Conservation (phyloP, 2,797 vertebrate genomes). For the Chiroxiphia lanceolata region DNA sequence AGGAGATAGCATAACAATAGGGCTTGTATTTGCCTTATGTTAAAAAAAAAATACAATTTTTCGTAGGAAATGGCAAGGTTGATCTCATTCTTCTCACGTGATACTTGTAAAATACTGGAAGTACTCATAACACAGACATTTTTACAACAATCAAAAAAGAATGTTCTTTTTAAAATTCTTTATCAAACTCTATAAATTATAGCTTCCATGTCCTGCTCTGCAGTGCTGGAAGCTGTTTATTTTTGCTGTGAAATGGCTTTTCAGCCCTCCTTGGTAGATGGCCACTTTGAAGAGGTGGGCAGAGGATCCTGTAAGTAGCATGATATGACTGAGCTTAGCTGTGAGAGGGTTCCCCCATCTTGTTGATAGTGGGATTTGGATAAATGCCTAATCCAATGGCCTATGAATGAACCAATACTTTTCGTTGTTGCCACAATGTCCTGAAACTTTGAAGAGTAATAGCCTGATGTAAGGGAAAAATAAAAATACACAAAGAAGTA, state of each 20-base stretch:
- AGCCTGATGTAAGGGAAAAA: not conserved
- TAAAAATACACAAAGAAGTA: not conserved
- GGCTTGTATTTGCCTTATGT: not conserved
- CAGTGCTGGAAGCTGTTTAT: not conserved
- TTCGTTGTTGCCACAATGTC: not conserved
- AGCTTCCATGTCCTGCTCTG: not conserved
- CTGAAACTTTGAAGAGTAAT: not conserved
- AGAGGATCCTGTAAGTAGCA: not conserved
- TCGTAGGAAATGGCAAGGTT: not conserved
- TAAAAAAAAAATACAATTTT: not conserved
- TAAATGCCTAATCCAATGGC: not conserved
- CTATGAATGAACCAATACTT: not conserved
- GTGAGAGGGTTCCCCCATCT: not conserved
- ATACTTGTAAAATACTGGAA: not conserved
- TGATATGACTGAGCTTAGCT: fast-evolving
- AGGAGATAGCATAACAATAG: not conserved
- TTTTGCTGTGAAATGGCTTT: not conserved
- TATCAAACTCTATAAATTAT: not conserved
- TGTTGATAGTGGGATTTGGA: not conserved
- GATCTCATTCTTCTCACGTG: not conserved
- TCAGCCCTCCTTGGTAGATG: not conserved
- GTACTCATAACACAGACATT: not conserved
- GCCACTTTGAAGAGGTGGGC: not conserved
- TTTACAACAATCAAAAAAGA: not conserved
- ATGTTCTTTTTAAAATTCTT: not conserved